Evolutionary conservation across 2,113 vertebrate species (phyloP), one percentile per base, ranked within the genome.

Genomic region (Syngnathoides biaculeatus): DNA sequence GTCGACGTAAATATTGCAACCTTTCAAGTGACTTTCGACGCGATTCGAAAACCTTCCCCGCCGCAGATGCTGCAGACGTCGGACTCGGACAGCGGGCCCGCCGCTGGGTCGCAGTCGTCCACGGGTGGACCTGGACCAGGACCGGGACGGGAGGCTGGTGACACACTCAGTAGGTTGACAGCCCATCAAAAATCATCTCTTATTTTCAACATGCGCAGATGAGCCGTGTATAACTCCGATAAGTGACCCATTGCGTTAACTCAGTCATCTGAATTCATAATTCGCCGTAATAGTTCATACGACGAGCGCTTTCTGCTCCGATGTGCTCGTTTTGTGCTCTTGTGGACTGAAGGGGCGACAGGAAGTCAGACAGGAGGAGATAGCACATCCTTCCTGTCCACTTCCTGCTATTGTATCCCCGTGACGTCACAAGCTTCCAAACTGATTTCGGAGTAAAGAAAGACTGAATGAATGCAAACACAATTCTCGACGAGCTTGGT

Each of bases 391-490:
- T 84, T 91, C 87, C 88, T 80, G 55, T 53, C 35, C 56, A 67
- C 61, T 88, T 89, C 89, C 89, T 87, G 83, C 17, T 1, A 89
- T 90, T 91, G 87, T 90, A 57, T 79, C 74, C 52, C 71, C 2
- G 22, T 88, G 86, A 89, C 84, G 83, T 89, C 83, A 88, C 40
- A 82, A 55, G 6, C 27, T 26, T 5, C 12, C 12, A 24, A 55
- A 55, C 11, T 26, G n/a, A 19, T 6, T 13, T 11, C 13, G 24
- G 53, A 27, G 53, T 5, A 7, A 13, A 3, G 0, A 15, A 27
- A 6, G 24, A 1, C 30, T 58, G 42, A 15, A 15, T 15, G 42
- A 43, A 5, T 35, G 30, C 30, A 6, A 35, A 35, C 1, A 6
- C 30, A 35, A 35, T 35, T 35, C 30, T 35, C 6, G 1, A 35